phyloP scores from a whole-genome alignment of 2,113 vertebrate species.

The Hassar affinis region DNA sequence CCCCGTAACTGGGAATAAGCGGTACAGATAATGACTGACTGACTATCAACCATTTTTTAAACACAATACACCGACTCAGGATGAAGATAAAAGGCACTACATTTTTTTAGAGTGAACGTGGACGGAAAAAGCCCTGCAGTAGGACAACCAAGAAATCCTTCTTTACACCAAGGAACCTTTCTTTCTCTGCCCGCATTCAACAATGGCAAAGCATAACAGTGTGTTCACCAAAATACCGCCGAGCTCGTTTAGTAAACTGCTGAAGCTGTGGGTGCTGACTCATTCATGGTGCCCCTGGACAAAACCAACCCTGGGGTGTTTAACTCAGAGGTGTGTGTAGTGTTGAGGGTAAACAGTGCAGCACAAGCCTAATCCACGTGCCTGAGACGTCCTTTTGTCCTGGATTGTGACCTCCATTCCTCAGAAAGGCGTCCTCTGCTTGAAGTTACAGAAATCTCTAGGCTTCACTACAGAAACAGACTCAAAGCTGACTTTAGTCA shows the following conservation, averaged over 20 bases:
- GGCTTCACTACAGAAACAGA: no score
- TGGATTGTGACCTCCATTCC: neutral
- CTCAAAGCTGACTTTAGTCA: no score
- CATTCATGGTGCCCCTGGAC: constrained; percentile 41
- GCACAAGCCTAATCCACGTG: constrained; percentile 18
- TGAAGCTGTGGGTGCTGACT: constrained; percentile 23
- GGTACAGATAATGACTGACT: no score
- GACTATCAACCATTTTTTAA: no score
- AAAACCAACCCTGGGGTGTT: constrained; percentile 36
- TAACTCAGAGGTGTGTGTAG: neutral
- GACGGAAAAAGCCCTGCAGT: neutral
- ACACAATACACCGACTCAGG: neutral
- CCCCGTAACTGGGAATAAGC: no score
- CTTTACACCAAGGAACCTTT: neutral
- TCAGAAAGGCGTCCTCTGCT: neutral
- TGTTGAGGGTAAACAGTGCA: constrained; percentile 56
- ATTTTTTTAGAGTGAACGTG: neutral
- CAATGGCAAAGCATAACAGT: constrained; percentile 35
- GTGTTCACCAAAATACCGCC: constrained; percentile 59
- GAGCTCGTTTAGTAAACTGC: constrained; percentile 59
- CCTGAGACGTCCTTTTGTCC: constrained; percentile 17
- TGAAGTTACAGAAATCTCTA: neutral
- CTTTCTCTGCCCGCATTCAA: constrained; percentile 42
- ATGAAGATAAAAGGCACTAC: no score
- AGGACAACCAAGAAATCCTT: neutral